Percentiles rank a stretch among this genome's conserved stretches.
These are phyloP conservation scores for Calephelis virginiensis DNA, from an alignment of 1,140 invertebrate genomes.

Conservation along the genomic window DNA sequence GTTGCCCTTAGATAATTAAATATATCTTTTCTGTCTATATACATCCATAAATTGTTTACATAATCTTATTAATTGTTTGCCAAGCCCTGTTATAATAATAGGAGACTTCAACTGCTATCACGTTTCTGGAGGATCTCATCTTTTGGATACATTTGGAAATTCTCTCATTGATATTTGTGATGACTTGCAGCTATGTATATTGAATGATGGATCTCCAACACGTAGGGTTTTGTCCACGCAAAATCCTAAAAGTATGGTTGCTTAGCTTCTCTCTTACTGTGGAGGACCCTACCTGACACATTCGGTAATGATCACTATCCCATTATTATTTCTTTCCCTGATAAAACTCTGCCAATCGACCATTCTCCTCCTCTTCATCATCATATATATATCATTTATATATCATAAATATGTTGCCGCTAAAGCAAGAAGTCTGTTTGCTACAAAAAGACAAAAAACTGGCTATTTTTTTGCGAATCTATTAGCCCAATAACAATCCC, in stretches of 20 bases:
- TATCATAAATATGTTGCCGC: too few relatives aligned
- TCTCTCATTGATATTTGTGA: too few relatives aligned
- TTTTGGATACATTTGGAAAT: too few relatives aligned
- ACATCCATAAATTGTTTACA: background rate
- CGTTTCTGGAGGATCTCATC: too few relatives aligned
- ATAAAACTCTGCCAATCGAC: background rate
- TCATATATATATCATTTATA: background rate
- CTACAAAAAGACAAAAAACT: background rate
- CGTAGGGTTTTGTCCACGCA: too few relatives aligned
- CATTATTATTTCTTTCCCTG: background rate
- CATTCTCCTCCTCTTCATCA: background rate
- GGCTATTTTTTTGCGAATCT: too few relatives aligned
- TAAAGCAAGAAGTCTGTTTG: background rate
- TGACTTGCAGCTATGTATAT: background rate
- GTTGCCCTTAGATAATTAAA: background rate
- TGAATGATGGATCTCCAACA: background rate
- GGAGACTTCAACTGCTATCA: too few relatives aligned
- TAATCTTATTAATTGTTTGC: too few relatives aligned
- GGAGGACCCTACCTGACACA: background rate
- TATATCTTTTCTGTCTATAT: slow-evolving; percentile 18
- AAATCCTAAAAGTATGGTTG: too few relatives aligned
- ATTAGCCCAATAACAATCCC: too few relatives aligned
- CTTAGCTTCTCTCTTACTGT: background rate
- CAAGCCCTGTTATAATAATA: too few relatives aligned
- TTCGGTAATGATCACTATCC: background rate